A percentile compares a stretch with the other conserved stretches of the same genome.
Evolutionary conservation across 2,888 invertebrate species (phyloP).

Genomic region (Ischnus inquisitorius): DNA sequence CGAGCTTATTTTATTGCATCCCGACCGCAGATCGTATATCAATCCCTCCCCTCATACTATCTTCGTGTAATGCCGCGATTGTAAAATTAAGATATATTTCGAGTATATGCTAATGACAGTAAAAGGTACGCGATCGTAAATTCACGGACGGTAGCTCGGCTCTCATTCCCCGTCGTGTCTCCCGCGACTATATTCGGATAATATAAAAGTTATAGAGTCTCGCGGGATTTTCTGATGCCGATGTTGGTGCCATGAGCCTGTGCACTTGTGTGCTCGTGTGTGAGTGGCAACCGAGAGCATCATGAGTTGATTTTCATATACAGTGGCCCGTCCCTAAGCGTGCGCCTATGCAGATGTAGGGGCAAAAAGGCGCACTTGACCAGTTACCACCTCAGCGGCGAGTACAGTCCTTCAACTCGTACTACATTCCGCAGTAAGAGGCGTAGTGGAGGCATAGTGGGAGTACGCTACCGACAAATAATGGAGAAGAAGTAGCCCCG

Average conservation of each 20-base stretch:
- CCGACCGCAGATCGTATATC: constrained; percentile 67
- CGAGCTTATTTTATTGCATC: constrained; percentile 66
- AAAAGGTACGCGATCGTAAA: constrained; percentile 68
- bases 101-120: constrained; percentile 73
- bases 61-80: constrained; percentile 64
- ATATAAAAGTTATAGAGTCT: constrained; percentile 64
- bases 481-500: too few relatives aligned
- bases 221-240: constrained; percentile 41
- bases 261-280: not conserved
- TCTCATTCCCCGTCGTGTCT: constrained; percentile 27
- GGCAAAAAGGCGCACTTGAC: too few relatives aligned
- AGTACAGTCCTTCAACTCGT: too few relatives aligned
- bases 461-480: too few relatives aligned
- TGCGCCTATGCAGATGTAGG: too few relatives aligned
- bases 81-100: constrained; percentile 73
- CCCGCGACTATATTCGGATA: constrained; percentile 53
- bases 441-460: too few relatives aligned
- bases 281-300: not conserved
- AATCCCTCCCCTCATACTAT: constrained; percentile 41
- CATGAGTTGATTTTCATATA: too few relatives aligned
- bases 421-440: too few relatives aligned
- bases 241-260: constrained; percentile 29
- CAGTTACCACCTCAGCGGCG: too few relatives aligned
- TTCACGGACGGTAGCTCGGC: constrained; percentile 55
- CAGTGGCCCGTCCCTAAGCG: too few relatives aligned